Base-by-base conservation (phyloP, 2,888 invertebrate genomes). In the Tachina fera region DNA sequence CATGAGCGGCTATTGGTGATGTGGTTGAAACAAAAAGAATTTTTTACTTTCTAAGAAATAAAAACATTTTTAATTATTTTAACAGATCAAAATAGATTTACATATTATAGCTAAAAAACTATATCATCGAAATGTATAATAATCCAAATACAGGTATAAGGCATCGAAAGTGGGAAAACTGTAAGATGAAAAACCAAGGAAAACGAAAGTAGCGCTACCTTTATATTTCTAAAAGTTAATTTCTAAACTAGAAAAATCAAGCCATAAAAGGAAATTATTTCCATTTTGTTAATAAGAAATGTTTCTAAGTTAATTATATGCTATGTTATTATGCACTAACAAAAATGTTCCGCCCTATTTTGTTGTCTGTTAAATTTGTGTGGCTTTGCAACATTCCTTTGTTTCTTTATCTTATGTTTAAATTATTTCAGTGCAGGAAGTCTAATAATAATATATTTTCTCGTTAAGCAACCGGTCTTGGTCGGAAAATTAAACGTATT, bases 401-500 rank as follows among this genome's bases (percentile, higher is more conserved):
- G 71, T 77, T 75, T 86, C 68, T 85, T 81, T 75, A 51, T 65
- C n/a, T 65, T 39, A 19, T 71, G 2, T 61, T 86, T 74, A 63
- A 49, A 2, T 13, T 49, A 51, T 39, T 39, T 45, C 53, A 2
- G 13, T 9, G 10, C 8, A 43, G n/a, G 9, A 70, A 45, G 6
- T 31, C 9, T 56, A 68, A 16, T 65, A 68, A 16, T 65, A 77
- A 45, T 60, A 43, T 63, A 78, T 68, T 87, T 45, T 85, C 4
- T 68, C 49, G 11, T 87, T 13, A 87, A 92, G 92, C 90, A 74
- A 89, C 89, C 88, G 90, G 90, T 60, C 89, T 90, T 78, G 89
- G 90, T 41, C 90, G 92, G 13, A 90, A 91, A 61, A 65, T 89
- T 3, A 95, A 96, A 91, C 93, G 96, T 67, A 95, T 96, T 14